Percentiles rank a stretch among this genome's conserved stretches.
Conservation (phyloP, 2,888 invertebrate genomes). For the Euplagia quadripunctaria region DNA sequence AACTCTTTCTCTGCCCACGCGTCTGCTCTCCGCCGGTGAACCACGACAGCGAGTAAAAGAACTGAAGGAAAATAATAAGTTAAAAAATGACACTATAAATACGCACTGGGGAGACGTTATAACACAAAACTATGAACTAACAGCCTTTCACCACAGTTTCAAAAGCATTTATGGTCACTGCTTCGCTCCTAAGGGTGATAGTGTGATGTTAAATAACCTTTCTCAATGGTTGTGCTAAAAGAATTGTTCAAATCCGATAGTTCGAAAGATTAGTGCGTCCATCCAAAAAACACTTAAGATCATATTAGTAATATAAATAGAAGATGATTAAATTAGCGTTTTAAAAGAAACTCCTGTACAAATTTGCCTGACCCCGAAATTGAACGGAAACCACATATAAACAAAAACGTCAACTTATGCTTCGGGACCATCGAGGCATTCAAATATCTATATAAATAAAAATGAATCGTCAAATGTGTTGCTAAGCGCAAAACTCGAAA, state of each 20-base stretch:
- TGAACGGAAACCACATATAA: neutral
- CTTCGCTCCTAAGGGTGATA: neutral
- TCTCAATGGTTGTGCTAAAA: neutral
- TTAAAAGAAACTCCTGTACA: neutral
- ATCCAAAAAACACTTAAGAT: no score
- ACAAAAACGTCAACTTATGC: neutral
- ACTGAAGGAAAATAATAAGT: conserved; percentile 77
- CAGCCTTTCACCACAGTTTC: neutral
- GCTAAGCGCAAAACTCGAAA: no score
- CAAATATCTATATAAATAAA: no score
- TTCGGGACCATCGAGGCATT: neutral
- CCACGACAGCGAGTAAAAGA: conserved; percentile 95
- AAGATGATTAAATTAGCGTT: neutral
- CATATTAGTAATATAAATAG: no score
- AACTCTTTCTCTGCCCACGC: conserved; percentile 96
- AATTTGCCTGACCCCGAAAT: neutral
- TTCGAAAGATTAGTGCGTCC: no score
- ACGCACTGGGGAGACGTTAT: neutral
- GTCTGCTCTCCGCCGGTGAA: conserved; percentile 95
- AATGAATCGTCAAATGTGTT: no score
- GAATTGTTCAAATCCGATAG: neutral
- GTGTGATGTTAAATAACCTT: neutral
- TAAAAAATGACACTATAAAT: neutral
- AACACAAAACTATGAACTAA: neutral
- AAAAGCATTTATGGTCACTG: neutral